Conservation (phyloP, 1,140 invertebrate genomes). For the Drosophila oshimai region DNA sequence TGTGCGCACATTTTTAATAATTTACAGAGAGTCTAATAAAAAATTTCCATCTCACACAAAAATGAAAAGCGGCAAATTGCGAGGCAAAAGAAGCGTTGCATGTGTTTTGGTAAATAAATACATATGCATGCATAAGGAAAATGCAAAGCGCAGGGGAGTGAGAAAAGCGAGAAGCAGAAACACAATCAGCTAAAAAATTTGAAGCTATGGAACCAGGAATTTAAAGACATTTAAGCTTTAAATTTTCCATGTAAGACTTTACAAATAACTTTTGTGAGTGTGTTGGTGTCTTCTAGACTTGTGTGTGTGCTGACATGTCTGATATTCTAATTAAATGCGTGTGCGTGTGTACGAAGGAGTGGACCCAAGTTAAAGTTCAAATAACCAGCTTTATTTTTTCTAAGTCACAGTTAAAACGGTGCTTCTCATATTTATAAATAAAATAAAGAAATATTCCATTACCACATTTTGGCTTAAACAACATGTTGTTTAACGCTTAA, state of each 20-base stretch:
- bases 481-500: too few species aligned
- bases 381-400: too few species aligned
- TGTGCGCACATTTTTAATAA: constrained; percentile 51
- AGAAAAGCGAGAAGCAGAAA: not conserved
- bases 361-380: not conserved
- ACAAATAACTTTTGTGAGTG: not conserved
- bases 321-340: constrained; percentile 58
- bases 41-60: constrained; percentile 9
- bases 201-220: not conserved
- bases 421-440: not conserved
- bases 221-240: constrained; percentile 9
- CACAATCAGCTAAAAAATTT: constrained; percentile 8
- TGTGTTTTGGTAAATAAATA: constrained; percentile 35
- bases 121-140: constrained; percentile 16
- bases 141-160: constrained; percentile 1
- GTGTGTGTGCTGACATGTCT: constrained; percentile 26
- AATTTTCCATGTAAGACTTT: constrained; percentile 60
- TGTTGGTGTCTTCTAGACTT: not conserved
- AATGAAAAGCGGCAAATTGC: constrained; percentile 4
- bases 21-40: constrained; percentile 47
- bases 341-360: not conserved
- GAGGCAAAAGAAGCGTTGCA: not conserved
- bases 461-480: too few species aligned
- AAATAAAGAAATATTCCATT: too few species aligned
- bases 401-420: too few species aligned